These are phyloP conservation scores for Xylophagus ater DNA, from an alignment of 2,888 invertebrate genomes.

Conservation along the genomic window DNA sequence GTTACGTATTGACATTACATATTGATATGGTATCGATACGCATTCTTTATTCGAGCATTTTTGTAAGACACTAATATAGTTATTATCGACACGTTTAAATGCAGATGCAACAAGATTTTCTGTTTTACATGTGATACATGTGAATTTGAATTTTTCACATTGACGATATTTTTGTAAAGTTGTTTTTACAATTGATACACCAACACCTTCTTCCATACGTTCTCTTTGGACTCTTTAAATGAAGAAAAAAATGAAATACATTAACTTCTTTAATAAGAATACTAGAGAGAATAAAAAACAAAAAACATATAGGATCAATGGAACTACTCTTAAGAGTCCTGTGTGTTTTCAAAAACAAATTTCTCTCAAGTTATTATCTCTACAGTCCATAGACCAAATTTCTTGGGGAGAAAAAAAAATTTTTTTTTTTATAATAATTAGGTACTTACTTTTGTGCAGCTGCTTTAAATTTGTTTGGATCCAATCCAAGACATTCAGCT, in stretches of 20 bases:
- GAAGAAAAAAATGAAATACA: too few species aligned
- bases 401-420: too few species aligned
- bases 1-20: slow-evolving; percentile 59
- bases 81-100: slow-evolving; percentile 41
- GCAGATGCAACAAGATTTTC: slow-evolving; percentile 45
- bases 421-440: too few species aligned
- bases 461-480: slow-evolving; percentile 42
- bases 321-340: too few species aligned
- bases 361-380: too few species aligned
- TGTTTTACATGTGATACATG: slow-evolving; percentile 48
- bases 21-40: slow-evolving; percentile 50
- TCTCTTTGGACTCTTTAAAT: slow-evolving; percentile 35
- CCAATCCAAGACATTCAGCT: slow-evolving; percentile 76
- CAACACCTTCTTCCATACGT: slow-evolving; percentile 36
- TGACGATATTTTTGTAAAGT: slow-evolving; percentile 44
- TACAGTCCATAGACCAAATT: too few species aligned
- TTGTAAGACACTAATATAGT: slow-evolving; percentile 42
- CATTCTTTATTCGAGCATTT: slow-evolving; percentile 67
- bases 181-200: slow-evolving; percentile 32
- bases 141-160: slow-evolving; percentile 55
- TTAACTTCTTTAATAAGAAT: too few species aligned
- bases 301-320: too few species aligned
- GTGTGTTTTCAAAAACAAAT: too few species aligned
- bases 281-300: too few species aligned
- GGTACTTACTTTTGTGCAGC: slow-evolving; percentile 31